These are phyloP conservation scores for Lepidocyrtoides sp. DNA, from an alignment of 2,888 invertebrate genomes.

Conservation along the genomic window DNA sequence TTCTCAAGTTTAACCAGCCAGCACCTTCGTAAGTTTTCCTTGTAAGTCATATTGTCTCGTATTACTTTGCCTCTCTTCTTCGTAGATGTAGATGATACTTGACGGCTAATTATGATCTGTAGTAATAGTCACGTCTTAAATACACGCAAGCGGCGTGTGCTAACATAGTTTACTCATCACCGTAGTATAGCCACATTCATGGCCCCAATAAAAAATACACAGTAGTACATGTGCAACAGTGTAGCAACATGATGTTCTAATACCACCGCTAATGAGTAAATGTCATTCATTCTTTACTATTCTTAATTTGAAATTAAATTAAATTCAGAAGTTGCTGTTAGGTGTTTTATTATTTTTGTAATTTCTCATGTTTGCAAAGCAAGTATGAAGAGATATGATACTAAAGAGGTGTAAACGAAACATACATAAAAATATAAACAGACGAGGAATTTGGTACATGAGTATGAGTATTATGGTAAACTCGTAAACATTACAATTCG, in stretches of 20 bases:
- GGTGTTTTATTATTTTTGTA: conserved; percentile 12
- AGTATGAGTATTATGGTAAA: background rate
- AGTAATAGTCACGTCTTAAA: conserved; percentile 71
- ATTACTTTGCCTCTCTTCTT: no score
- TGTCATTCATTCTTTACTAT: conserved; percentile 56
- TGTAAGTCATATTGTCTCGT: no score
- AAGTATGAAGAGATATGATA: background rate
- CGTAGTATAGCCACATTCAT: conserved; percentile 3
- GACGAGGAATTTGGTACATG: background rate
- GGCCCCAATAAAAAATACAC: conserved; percentile 28
- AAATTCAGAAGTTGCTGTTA: conserved; percentile 48
- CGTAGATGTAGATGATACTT: conserved; percentile 18
- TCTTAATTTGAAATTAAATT: conserved; percentile 34
- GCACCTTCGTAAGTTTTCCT: background rate
- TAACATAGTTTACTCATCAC: conserved; percentile 39
- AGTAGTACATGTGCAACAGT: background rate
- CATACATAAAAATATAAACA: background rate
- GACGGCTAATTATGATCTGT: conserved; percentile 63
- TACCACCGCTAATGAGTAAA: conserved; percentile 48
- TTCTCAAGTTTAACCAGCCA: no score
- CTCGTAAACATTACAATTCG: conserved; percentile 4
- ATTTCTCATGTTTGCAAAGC: background rate
- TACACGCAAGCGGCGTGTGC: conserved; percentile 42
- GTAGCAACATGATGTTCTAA: background rate
- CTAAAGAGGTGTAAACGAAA: background rate